These are phyloP conservation scores for Rhinichthys klamathensis DNA, from an alignment of 2,113 vertebrate species.

Conservation along the genomic window DNA sequence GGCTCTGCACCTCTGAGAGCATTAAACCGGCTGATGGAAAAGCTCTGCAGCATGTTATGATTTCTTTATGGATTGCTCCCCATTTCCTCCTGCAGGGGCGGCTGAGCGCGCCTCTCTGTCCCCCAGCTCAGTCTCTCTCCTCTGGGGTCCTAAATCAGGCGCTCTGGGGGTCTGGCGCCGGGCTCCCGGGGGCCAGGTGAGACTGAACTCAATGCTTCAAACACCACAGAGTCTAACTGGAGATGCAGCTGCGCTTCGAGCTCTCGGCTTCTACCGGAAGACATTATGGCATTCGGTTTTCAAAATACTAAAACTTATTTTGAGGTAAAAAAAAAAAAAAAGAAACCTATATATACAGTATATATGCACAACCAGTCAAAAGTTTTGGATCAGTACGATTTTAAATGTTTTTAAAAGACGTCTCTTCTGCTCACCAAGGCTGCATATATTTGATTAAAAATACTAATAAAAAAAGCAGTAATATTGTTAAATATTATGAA, in stretches of 20 bases:
- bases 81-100: constrained; percentile 33
- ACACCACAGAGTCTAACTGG: not conserved
- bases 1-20: constrained; percentile 13
- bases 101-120: not conserved
- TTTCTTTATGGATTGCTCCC: constrained; percentile 42
- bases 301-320: not conserved
- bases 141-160: constrained; percentile 27
- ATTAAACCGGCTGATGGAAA: constrained; percentile 34
- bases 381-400: too few species aligned
- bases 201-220: not conserved
- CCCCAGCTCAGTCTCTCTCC: constrained; percentile 12
- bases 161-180: not conserved
- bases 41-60: constrained; percentile 28
- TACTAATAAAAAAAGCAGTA: too few species aligned
- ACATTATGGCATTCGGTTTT: not conserved
- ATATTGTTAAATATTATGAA: too few species aligned
- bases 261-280: not conserved
- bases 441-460: too few species aligned
- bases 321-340: not conserved
- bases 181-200: not conserved
- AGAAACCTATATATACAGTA: too few species aligned
- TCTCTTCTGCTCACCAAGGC: too few species aligned
- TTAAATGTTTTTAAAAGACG: too few species aligned
- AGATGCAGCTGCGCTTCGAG: not conserved
- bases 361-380: too few species aligned